Percentiles rank a stretch among this genome's conserved stretches.
phyloP scores from a whole-genome alignment of 23 tunicate genomes.

The Phallusia fumigata region DNA sequence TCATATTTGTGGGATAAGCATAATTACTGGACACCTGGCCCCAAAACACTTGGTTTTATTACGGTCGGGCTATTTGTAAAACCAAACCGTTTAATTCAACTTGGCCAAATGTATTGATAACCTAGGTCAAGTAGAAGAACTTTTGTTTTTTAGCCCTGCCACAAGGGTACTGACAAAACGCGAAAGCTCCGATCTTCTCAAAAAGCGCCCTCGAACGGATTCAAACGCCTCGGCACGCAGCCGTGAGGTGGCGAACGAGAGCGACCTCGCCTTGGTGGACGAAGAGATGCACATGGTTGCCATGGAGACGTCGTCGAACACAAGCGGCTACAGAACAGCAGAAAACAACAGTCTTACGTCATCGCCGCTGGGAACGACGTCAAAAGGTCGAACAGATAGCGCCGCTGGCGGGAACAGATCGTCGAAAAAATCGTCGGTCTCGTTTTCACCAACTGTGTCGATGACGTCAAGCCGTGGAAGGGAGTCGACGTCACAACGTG shows the following conservation, averaged over 20 bases:
- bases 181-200: constrained; percentile 23
- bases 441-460: constrained; percentile 3
- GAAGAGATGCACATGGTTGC: constrained; percentile 47
- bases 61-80: too few relatives aligned
- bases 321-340: constrained; percentile 66
- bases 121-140: too few relatives aligned
- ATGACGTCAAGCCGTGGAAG: not conserved
- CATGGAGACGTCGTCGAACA: constrained; percentile 50
- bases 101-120: too few relatives aligned
- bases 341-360: constrained; percentile 45
- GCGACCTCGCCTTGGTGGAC: constrained; percentile 35
- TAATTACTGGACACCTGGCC: too few relatives aligned
- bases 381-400: not conserved
- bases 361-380: constrained; percentile 5
- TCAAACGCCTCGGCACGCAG: not conserved
- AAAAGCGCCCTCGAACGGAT: constrained; percentile 58
- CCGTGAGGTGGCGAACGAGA: constrained; percentile 4
- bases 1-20: too few relatives aligned
- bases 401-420: not conserved
- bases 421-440: constrained; percentile 4
- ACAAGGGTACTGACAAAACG: constrained; percentile 18
- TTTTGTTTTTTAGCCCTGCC: not conserved
- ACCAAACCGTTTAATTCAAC: too few relatives aligned
- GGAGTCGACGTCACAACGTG: not conserved
- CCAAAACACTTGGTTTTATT: too few relatives aligned